Percentiles rank a stretch among this genome's conserved stretches.
These are phyloP conservation scores for Spodoptera frugiperda DNA, from an alignment of 1,140 invertebrate species.

Conservation along the genomic window DNA sequence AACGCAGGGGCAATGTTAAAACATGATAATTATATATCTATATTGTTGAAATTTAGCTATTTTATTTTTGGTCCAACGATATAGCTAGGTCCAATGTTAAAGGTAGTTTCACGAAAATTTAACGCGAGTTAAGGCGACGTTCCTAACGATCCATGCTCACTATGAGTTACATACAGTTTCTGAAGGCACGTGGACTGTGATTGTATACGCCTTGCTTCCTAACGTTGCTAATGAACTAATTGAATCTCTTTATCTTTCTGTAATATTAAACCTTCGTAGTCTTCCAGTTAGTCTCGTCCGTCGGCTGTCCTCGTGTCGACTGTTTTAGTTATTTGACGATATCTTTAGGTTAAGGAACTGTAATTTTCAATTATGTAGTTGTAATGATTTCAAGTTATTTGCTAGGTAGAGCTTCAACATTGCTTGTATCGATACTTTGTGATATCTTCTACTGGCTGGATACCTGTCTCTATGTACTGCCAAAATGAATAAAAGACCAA, in stretches of 20 bases:
- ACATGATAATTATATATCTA: conserved; percentile 65
- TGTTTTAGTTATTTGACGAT: conserved; percentile 7
- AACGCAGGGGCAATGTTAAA: conserved; percentile 38
- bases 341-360: conserved; percentile 1
- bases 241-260: conserved; percentile 19
- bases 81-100: conserved; percentile 73
- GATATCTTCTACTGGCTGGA: not conserved
- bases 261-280: conserved; percentile 10
- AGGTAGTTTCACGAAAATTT: conserved; percentile 50
- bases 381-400: conserved; percentile 8
- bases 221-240: not conserved
- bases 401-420: not conserved
- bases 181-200: conserved; percentile 6
- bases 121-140: conserved; percentile 19
- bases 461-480: conserved; percentile 3
- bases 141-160: conserved; percentile 14
- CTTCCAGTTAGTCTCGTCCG: conserved; percentile 19
- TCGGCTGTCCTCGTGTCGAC: too few relatives aligned
- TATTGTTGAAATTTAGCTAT: conserved; percentile 80
- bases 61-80: conserved; percentile 66
- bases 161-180: conserved; percentile 34
- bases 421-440: conserved; percentile 4
- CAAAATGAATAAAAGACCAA: conserved; percentile 6
- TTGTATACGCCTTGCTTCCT: conserved; percentile 3
- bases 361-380: conserved; percentile 31